Percentiles rank a stretch among this genome's conserved stretches.
Evolutionary conservation across 1,140 invertebrate species (phyloP).

Genomic region (Pachypsylla venusta): DNA sequence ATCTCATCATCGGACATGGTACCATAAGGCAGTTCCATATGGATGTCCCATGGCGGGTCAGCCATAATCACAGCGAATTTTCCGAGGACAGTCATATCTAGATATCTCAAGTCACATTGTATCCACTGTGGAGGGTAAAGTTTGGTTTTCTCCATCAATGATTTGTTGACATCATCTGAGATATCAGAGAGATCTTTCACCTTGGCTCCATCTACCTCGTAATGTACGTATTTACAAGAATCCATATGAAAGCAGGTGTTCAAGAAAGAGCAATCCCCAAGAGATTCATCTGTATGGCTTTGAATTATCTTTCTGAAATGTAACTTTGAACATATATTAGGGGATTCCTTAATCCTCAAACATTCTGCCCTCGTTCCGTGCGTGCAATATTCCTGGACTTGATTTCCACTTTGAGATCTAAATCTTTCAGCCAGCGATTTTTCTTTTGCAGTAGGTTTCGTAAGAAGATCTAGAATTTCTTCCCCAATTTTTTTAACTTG

Average conservation of each 20-base stretch:
- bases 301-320: constrained; percentile 98
- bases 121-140: constrained; percentile 89
- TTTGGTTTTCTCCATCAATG: constrained; percentile 39
- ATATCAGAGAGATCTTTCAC: constrained; percentile 23
- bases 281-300: constrained; percentile 84
- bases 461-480: constrained; percentile 85
- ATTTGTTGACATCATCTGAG: constrained; percentile 13
- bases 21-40: constrained; percentile 97
- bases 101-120: constrained; percentile 85
- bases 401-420: constrained; percentile 71
- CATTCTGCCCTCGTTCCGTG: constrained; percentile 88
- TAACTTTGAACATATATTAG: constrained; percentile 64
- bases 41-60: constrained; percentile 96
- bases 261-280: constrained; percentile 93
- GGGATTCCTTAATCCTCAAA: constrained; percentile 41
- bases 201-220: constrained; percentile 63
- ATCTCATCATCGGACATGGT: constrained; percentile 99
- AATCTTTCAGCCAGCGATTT: constrained; percentile 84
- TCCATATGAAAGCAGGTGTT: constrained; percentile 99
- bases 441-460: constrained; percentile 92
- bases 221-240: constrained; percentile 93
- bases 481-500: constrained; percentile 91
- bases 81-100: constrained; percentile 88
- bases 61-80: constrained; percentile 91
- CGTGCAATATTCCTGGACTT: constrained; percentile 92